Conservation (phyloP, 2,797 vertebrate genomes). For the Sebastolobus altivelis region DNA sequence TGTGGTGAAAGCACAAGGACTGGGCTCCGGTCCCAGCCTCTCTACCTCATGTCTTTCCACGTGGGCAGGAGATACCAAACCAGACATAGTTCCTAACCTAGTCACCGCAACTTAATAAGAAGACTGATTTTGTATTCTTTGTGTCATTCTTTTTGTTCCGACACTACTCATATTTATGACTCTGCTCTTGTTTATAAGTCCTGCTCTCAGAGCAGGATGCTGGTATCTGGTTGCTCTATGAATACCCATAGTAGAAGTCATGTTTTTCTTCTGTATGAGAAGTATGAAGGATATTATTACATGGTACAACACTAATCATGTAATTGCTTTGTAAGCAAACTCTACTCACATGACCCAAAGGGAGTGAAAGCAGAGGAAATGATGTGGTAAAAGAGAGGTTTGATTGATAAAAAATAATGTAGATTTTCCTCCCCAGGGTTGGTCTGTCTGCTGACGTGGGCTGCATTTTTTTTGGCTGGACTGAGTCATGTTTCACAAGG, state of each 20-base stretch:
- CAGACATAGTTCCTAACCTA: conserved; percentile 53
- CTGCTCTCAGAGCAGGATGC: conserved; percentile 45
- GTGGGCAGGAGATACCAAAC: conserved; percentile 50
- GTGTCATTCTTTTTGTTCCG: conserved; percentile 16
- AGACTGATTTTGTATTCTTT: conserved; percentile 37
- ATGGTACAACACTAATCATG: conserved; percentile 32
- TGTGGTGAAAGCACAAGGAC: conserved; percentile 57
- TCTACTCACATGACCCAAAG: conserved; percentile 17
- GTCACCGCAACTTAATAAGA: conserved; percentile 54
- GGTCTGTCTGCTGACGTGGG: conserved; percentile 28
- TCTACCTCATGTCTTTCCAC: conserved; percentile 60
- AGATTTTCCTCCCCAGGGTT: background rate
- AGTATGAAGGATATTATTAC: conserved; percentile 43
- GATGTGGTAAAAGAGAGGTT: conserved; percentile 19
- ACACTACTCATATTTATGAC: conserved; percentile 33
- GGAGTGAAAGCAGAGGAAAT: conserved; percentile 26
- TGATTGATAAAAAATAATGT: conserved; percentile 22
- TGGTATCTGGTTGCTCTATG: conserved; percentile 60
- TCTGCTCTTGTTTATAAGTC: conserved; percentile 35
- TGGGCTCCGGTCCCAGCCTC: conserved; percentile 44
- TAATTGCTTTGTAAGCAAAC: conserved; percentile 46
- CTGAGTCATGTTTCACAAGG: conserved; percentile 2
- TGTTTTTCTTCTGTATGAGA: conserved; percentile 35
- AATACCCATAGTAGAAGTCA: conserved; percentile 55
- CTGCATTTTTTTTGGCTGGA: conserved; percentile 21